Conservation (phyloP, 2,113 vertebrate species). For the Petromus typicus region DNA sequence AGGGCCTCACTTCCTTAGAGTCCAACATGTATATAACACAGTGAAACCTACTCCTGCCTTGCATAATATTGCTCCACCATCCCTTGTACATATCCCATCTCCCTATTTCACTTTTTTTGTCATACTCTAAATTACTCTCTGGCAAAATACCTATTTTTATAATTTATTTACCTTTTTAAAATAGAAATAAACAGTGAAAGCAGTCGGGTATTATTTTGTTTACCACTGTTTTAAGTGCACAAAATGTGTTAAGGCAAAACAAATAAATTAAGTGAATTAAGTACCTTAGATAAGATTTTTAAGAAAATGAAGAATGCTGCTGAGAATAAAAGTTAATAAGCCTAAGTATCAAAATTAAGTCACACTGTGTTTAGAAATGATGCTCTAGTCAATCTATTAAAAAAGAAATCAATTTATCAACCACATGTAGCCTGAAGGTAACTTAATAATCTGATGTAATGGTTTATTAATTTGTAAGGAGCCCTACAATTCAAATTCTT, state of each 20-base stretch:
- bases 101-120: not conserved
- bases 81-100: fast-evolving
- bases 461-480: not conserved
- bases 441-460: not conserved
- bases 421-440: not conserved
- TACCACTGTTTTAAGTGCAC: not conserved
- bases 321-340: not conserved
- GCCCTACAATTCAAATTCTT: not conserved
- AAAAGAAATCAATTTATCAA: not conserved
- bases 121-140: not conserved
- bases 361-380: not conserved
- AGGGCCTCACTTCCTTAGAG: not conserved
- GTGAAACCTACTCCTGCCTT: not conserved
- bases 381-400: not conserved
- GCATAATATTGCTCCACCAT: not conserved
- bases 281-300: not conserved
- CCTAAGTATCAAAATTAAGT: not conserved
- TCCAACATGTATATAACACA: not conserved
- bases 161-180: slow-evolving; percentile 25
- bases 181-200: not conserved
- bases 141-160: not conserved
- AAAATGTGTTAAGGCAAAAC: not conserved
- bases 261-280: not conserved
- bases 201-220: not conserved
- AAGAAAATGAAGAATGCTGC: not conserved